Evolutionary conservation across 1,140 invertebrate species (phyloP).

Genomic region (Venustaconcha ellipsiformis): DNA sequence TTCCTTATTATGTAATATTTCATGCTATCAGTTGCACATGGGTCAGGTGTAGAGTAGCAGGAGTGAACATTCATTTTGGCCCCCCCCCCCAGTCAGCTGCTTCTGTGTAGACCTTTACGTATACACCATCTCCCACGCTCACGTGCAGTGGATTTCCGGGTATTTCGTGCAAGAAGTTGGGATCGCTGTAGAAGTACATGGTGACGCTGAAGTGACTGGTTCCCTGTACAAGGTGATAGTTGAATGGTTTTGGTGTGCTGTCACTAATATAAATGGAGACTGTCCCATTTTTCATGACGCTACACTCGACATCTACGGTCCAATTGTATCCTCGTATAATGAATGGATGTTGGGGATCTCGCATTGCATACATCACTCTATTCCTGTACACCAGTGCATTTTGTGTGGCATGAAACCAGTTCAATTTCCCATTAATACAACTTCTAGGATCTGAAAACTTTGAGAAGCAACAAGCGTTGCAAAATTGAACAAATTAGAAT

Average conservation of each 20-base stretch:
- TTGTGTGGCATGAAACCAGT: neutral
- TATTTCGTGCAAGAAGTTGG: slow-evolving; percentile 6
- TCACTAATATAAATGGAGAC: neutral
- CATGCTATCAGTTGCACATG: neutral
- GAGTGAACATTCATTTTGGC: slow-evolving; percentile 17
- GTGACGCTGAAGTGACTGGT: slow-evolving; percentile 4
- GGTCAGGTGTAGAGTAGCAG: slow-evolving; percentile 16
- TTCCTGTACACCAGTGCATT: slow-evolving; percentile 5
- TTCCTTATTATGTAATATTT: slow-evolving; percentile 10
- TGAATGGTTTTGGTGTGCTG: too few species aligned
- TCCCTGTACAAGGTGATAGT: neutral
- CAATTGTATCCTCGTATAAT: slow-evolving; percentile 16
- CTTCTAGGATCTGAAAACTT: too few species aligned
- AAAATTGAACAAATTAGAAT: too few species aligned
- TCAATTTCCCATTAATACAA: too few species aligned
- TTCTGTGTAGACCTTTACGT: slow-evolving; percentile 14
- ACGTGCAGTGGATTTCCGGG: slow-evolving; percentile 9
- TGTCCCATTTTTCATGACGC: slow-evolving; percentile 11
- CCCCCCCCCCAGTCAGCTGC: slow-evolving; percentile 15
- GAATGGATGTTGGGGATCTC: slow-evolving; percentile 6
- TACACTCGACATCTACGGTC: slow-evolving; percentile 14
- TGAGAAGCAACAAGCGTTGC: too few species aligned
- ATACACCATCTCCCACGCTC: slow-evolving; percentile 4
- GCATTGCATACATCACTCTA: slow-evolving; percentile 11
- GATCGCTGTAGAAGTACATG: slow-evolving; percentile 14